Evolutionary conservation across 1,140 invertebrate species (phyloP).

Genomic region (Sycobia sp.): DNA sequence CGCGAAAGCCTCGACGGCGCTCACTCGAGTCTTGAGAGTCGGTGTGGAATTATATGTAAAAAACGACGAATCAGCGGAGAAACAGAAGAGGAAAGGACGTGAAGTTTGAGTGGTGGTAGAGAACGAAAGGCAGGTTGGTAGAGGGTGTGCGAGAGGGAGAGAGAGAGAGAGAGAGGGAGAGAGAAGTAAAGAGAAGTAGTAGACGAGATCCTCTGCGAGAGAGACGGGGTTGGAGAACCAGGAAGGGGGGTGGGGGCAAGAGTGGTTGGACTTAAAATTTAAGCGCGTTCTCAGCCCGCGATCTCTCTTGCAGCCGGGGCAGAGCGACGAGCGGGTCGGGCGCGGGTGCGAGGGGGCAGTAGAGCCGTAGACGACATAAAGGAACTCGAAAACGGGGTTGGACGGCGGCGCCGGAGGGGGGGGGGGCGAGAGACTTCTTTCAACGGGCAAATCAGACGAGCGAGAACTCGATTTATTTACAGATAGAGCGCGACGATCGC

Average conservation of each 20-base stretch:
- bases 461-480: too few species aligned
- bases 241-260: constrained; percentile 3
- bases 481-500: too few species aligned
- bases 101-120: constrained; percentile 11
- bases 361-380: too few species aligned
- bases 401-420: too few species aligned
- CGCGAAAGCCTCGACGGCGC: neutral
- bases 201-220: too few species aligned
- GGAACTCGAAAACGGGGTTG: too few species aligned
- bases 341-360: too few species aligned
- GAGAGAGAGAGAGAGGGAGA: neutral
- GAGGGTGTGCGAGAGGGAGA: neutral
- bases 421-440: too few species aligned
- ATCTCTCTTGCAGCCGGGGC: too few species aligned
- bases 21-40: constrained; percentile 1
- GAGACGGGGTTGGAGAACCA: too few species aligned
- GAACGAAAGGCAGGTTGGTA: neutral
- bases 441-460: too few species aligned
- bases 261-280: constrained; percentile 27
- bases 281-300: constrained; percentile 2
- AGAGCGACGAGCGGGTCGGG: too few species aligned
- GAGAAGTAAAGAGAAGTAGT: neutral
- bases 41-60: constrained; percentile 24
- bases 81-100: constrained; percentile 5
- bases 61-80: constrained; percentile 14